Evolutionary conservation across 2,888 invertebrate species (phyloP), one percentile per base, ranked within the genome.

Genomic region (Argyra leucocephala): DNA sequence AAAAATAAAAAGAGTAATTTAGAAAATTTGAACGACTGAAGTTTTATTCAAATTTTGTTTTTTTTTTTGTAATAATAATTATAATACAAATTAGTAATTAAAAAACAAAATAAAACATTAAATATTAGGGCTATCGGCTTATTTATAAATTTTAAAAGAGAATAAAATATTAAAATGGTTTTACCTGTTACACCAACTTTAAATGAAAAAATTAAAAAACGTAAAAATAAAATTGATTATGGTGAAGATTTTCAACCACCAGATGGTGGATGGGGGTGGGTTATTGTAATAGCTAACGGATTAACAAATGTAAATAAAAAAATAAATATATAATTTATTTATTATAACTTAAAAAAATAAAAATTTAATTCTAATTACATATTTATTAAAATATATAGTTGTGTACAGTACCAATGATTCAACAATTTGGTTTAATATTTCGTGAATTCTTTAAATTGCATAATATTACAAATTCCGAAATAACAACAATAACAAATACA

Each of bases 221-320:
- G 82, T 5, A 74, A 74, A 58, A 76, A 79, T 67, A 79, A 78
- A 67, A 76, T 75, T 58, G 76, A 79, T 70, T 69, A 79, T 62
- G 79, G 79, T 18, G 74, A 81, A 9, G 83, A 85, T 64, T 88
- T 88, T 71, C 78, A 84, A 61, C 85, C 89, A 1, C 90, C 89
- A 0, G 90, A 90, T 75, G 89, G 89, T 5, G 89, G 89, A 0
- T 90, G 89, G 88, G 78, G 77, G 0, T 90, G 89, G 89, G 80
- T 88, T 75, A 83, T 90, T 22, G 84, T 88, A 36, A 73, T 88
- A 7, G 89, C 88, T 5, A 86, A 86, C 63, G 89, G 89, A 70
- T 80, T 86, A 72, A 86, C 88, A 64, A 89, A 88, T 75, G 89
- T 89, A 80, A 84, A 86, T 84, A 15, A 57, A 36, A n/a, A n/a